A percentile compares a stretch with the other conserved stretches of the same genome.
These are phyloP conservation scores for Chrysemys picta DNA, from an alignment of 2,113 vertebrate genomes.

Conservation along the genomic window DNA sequence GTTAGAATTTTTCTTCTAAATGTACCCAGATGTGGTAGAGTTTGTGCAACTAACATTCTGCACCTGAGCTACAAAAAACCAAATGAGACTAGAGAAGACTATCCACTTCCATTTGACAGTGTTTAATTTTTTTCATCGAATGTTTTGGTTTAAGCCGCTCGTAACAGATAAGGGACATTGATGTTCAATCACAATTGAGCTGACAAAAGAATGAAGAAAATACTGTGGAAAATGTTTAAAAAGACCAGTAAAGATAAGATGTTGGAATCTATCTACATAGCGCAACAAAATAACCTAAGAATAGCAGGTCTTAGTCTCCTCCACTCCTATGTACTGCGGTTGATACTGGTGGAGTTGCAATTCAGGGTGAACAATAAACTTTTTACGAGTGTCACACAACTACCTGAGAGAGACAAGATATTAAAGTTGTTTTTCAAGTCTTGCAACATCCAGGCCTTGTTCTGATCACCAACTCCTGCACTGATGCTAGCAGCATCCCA, in stretches of 20 bases:
- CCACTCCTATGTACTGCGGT: not conserved
- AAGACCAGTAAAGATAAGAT: not conserved
- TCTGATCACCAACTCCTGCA: not conserved
- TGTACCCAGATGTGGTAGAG: slow-evolving; percentile 45
- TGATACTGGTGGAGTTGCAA: not conserved
- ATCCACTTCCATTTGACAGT: not conserved
- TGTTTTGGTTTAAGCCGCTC: not conserved
- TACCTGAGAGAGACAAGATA: not conserved
- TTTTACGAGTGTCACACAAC: not conserved
- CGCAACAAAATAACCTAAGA: not conserved
- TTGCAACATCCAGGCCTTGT: not conserved
- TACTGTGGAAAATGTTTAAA: not conserved
- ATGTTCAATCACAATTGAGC: not conserved
- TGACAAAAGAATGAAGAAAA: not conserved
- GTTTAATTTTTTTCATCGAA: not conserved
- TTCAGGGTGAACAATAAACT: not conserved
- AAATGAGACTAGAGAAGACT: not conserved
- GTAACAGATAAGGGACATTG: not conserved
- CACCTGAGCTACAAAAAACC: not conserved
- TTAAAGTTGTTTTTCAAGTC: not conserved
- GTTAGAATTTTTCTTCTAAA: slow-evolving; percentile 50
- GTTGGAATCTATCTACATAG: not conserved
- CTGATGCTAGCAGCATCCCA: not conserved
- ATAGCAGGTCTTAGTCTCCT: not conserved
- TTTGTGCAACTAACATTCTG: slow-evolving; percentile 18